Conservation (phyloP, 1,140 invertebrate species). For the Bombus consobrinus region DNA sequence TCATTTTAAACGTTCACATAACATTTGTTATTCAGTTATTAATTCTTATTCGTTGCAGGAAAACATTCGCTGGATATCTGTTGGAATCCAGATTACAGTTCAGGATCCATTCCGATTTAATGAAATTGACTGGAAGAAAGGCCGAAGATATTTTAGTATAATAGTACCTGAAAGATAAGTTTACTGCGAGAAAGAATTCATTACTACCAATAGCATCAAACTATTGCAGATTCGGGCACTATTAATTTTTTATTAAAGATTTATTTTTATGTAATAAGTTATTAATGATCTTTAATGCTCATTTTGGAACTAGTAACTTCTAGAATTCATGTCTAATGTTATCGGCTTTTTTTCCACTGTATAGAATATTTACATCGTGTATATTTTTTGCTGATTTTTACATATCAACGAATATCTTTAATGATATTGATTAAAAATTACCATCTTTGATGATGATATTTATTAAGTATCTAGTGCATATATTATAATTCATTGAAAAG, state of each 20-base stretch:
- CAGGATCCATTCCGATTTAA: slow-evolving; percentile 91
- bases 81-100: slow-evolving; percentile 96
- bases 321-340: not conserved
- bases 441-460: not conserved
- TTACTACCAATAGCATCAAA: slow-evolving; percentile 47
- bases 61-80: slow-evolving; percentile 94
- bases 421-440: not conserved
- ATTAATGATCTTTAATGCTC: slow-evolving; percentile 8
- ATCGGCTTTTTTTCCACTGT: not conserved
- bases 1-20: not conserved
- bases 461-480: not conserved
- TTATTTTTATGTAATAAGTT: not conserved
- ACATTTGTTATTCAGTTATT: not conserved
- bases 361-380: not conserved
- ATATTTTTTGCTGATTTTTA: not conserved
- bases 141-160: slow-evolving; percentile 55
- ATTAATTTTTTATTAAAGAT: not conserved
- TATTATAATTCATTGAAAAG: slow-evolving; percentile 8
- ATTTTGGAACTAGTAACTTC: not conserved
- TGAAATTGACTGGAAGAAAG: slow-evolving; percentile 82
- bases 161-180: slow-evolving; percentile 11
- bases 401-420: not conserved
- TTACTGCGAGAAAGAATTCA: not conserved
- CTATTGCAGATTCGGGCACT: slow-evolving; percentile 46
- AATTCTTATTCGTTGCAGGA: slow-evolving; percentile 82